Evolutionary conservation across 2,888 invertebrate species (phyloP), one percentile per base, ranked within the genome.

Genomic region (Apotomis betuletana): DNA sequence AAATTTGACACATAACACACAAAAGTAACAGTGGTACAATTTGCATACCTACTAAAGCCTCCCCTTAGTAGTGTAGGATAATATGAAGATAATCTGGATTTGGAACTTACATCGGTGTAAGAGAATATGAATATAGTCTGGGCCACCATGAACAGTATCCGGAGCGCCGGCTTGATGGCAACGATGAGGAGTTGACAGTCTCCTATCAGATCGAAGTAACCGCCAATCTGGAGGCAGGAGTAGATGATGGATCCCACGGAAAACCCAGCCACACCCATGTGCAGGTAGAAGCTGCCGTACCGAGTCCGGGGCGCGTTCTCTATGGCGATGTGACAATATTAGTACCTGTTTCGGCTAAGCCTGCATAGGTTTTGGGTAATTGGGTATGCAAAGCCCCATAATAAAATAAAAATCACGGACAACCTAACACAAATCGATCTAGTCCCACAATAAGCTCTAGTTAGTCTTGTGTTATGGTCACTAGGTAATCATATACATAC

Each of bases 71-170:
- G 1, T 27, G 27, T 27, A 27, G 27, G 27, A 27, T 27, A 2
- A 2, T 27, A 27, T 27, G 27, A 27, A 27, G 27, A 27, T 27
- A 27, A 27, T 27, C 27, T 27, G 27, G 27, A 27, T 27, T 27
- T 27, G 27, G 27, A 27, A 27, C 27, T 27, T 27, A 27, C 96
- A 87, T 95, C 94, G 57, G 95, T 95, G 79, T 95, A 96, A 4
- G 96, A 94, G 84, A 96, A 96, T 78, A 96, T 95, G 83, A 96
- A 96, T 79, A 96, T 95, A 72, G 96, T 95, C 84, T 96, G 96
- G 60, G 95, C 94, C 75, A 96, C 95, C 76, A 95, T 94, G 86
- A 95, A 96, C 70, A 94, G 84, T 81, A 96, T 94, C 67, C 95
- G 92, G 12, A 95, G 87, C 0, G 94, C 90, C 0, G 96, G 96